Base-by-base conservation (phyloP, 2,888 invertebrate species). In the Nebria brevicollis region DNA sequence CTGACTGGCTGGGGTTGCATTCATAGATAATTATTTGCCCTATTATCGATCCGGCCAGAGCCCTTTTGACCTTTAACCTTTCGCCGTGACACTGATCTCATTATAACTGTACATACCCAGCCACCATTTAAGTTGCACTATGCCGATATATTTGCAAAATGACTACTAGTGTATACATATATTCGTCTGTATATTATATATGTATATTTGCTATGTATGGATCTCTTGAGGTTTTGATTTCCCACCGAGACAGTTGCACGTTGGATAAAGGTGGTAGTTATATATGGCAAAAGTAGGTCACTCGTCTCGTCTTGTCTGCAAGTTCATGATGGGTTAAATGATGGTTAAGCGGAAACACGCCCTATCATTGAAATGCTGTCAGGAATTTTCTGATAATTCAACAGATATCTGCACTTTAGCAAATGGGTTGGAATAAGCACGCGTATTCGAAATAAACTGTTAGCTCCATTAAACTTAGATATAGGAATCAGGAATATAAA, bases 81-180 rank as follows among this genome's bases (percentile, higher is more conserved):
- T 15, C 70, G 15, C 8, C 79, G 79, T 79, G 75, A 79, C 79
- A 79, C 79, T 79, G 74, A 79, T 79, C 79, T 79, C 79, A 79
- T 79, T 79, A 79, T 79, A 79, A 79, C 79, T 79, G 79, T 79
- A 78, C 8, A 73, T 34, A 54, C 2, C 54, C 8, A 11, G 54
- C 54, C 54, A 13, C 54, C 54, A 54, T 54, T 54, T 2, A 6
- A 54, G 54, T 54, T 54, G 2, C 2, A 13, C 54, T 54, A 3
- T 7, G 54, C 54, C 54, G 54, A 54, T 13, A 54, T 54, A 13
- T 54, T 54, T 54, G 54, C 54, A 54, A 13, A 2, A 54, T 13
- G 54, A 54, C 13, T 54, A 54, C 13, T 54, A 54, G 54, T 8
- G 5, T 34, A 5, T 34, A 34, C 5, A 4, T 34, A 34, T 34